Conservation (phyloP, 2,797 vertebrate genomes). For the Morelia viridis region DNA sequence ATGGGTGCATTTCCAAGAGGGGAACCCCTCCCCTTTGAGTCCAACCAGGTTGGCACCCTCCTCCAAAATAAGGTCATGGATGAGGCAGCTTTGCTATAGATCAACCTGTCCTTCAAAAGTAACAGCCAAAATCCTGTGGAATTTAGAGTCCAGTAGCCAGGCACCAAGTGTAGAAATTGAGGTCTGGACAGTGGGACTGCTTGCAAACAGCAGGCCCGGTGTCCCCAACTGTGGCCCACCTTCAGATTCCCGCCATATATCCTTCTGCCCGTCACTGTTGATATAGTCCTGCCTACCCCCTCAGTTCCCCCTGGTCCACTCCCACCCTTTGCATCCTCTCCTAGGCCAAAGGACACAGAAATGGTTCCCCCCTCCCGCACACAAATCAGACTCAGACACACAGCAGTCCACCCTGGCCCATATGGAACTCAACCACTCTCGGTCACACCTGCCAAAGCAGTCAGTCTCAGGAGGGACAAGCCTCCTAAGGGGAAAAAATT, state of each 20-base stretch:
- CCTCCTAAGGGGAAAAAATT: neutral
- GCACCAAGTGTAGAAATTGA: neutral
- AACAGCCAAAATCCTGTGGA: neutral
- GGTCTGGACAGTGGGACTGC: neutral
- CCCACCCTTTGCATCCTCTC: neutral
- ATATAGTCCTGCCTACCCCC: neutral
- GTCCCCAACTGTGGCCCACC: neutral
- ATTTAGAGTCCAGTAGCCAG: neutral
- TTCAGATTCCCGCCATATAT: neutral
- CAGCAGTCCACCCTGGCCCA: neutral
- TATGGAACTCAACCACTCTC: neutral
- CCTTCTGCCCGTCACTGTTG: neutral
- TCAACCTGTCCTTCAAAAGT: neutral
- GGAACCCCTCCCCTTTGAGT: neutral
- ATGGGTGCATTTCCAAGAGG: neutral
- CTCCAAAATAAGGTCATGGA: neutral
- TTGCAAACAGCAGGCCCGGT: neutral
- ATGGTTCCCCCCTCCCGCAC: neutral
- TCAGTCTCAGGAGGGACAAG: neutral
- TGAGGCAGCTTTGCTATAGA: neutral
- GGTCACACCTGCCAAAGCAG: neutral
- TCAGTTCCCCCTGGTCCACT: neutral
- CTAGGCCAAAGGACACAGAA: neutral
- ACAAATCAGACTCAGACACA: neutral
- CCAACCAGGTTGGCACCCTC: neutral